Base-by-base conservation (phyloP, 2,888 invertebrate genomes). In the Caenorhabditis sp. region DNA sequence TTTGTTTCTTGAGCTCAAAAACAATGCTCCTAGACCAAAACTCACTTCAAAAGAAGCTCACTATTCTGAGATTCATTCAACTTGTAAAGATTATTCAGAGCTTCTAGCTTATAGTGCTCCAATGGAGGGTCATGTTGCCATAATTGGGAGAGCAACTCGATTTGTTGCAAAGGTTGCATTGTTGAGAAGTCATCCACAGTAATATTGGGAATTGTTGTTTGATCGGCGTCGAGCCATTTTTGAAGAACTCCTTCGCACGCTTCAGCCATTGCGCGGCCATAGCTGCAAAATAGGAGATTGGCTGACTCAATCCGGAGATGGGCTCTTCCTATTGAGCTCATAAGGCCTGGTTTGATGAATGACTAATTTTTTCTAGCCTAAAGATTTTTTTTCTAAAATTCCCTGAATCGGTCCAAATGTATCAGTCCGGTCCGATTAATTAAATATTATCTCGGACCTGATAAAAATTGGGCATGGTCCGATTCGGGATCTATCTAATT, bases 41-140 rank as follows among this genome's bases (percentile, higher is more conserved):
- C 82, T 77, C 83, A 91, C 90, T 89, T 89, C 82, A 90, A 90
- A 68, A 88, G 91, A 60, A 95, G 92, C 90, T 96, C 95, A 0
- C 92, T 90, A 88, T 95, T 96, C 81, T 91, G 91, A 5, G 91
- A 91, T 0, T 87, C 87, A 62, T 91, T 90, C 67, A 95, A 89
- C 31, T 91, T 90, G 62, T 72, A 72, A 36, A 72, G 27, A n/a
- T 65, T 58, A 21, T 72, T 72, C 57, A 72, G 43, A 8, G 67
- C 89, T 82, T 91, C 89, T 0, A 93, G 88, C 1, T 81, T 81
- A 67, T 73, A 81, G 59, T 84, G 83, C 31, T 78, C 76, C 23
- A 84, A 67, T 12, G 81, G 77, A 5, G 78, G 76, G 53, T 82
- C 74, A 90, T 89, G 23, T 81, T 82, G 81, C 81, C 83, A 80